Base-by-base conservation (phyloP, 2,113 vertebrate species). In the Deroptyus accipitrinus region DNA sequence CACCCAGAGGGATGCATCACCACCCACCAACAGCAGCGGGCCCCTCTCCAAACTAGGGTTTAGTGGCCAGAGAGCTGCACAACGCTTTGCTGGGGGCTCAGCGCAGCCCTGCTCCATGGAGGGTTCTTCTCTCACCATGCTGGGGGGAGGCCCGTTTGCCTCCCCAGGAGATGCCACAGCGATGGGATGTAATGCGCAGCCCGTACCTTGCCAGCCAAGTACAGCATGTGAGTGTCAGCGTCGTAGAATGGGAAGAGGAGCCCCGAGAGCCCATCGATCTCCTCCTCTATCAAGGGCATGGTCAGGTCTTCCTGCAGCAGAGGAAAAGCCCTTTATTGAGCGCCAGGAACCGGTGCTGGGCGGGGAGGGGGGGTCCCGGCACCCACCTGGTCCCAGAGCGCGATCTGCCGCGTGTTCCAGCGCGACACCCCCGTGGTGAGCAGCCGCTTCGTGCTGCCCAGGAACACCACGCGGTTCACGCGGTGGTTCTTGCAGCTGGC, bases 391-490 rank as follows among this genome's bases (percentile, higher is more conserved):
- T 99, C 99, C 99, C 99, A 99, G 66, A 99, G 98, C 15, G 99
- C 99, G 12, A 99, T 99, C 98, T 99, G 99, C 61, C 99, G 97
- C 0, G 99, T 99, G 98, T 99, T 99, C 99, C 99, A 99, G 95
- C 99, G 98, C 22, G 99, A 99, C 69, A 99, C 98, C 30, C 99
- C 99, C 0, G 99, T 99, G 5, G 99, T 99, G 83, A 99, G 97
- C 68, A 99, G 98, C 25, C 99, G 97, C 96, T 99, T 99, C 76
- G 98, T 98, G 97, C 99, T 99, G 48, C 99, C 99, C 96, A 99
- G 97, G 98, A 99, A 99, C 51, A 99, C 99, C 81, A 99, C 99
- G 6, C 99, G 96, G 97, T 99, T 99, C 80, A 99, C 99, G 0
- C 99, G 98, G 97, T 99, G 99, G 96, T 99, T 99, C 97, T 99